These are phyloP conservation scores for Morelia viridis DNA, from an alignment of 2,797 vertebrate species.

Conservation along the genomic window DNA sequence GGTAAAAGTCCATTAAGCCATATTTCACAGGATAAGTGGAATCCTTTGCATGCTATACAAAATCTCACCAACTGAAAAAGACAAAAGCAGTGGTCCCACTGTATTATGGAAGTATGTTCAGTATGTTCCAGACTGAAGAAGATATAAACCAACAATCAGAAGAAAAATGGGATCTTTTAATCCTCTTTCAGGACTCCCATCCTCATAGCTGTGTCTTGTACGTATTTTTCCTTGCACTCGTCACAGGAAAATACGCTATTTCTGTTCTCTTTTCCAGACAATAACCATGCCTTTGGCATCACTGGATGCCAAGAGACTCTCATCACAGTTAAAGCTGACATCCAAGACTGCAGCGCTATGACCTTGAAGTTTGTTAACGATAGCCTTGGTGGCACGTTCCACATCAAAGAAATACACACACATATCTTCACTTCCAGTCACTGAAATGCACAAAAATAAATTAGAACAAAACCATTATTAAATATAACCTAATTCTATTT, in stretches of 20 bases:
- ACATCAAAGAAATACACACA: slow-evolving; percentile 96
- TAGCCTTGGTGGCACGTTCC: slow-evolving; percentile 87
- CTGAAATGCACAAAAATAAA: slow-evolving; percentile 63
- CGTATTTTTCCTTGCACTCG: neutral
- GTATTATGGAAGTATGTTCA: neutral
- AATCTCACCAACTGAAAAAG: neutral
- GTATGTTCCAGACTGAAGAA: neutral
- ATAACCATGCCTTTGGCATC: slow-evolving; percentile 94
- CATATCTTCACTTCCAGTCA: slow-evolving; percentile 92
- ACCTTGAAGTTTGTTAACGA: slow-evolving; percentile 94
- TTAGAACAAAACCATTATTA: neutral
- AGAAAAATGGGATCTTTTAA: neutral
- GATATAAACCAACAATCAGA: neutral
- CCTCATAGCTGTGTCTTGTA: neutral
- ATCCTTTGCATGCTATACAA: neutral
- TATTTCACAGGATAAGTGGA: neutral
- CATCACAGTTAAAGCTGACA: slow-evolving; percentile 94
- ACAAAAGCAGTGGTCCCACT: neutral
- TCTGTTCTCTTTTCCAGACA: slow-evolving; percentile 93
- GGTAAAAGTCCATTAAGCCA: neutral
- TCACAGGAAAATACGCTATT: slow-evolving; percentile 65
- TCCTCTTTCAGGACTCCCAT: neutral
- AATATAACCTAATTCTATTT: neutral
- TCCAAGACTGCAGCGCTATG: slow-evolving; percentile 89
- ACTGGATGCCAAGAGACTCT: slow-evolving; percentile 91